Evolutionary conservation across 2,888 invertebrate species (phyloP), one percentile per base, ranked within the genome.

Genomic region (Drosophila peninsularis): DNA sequence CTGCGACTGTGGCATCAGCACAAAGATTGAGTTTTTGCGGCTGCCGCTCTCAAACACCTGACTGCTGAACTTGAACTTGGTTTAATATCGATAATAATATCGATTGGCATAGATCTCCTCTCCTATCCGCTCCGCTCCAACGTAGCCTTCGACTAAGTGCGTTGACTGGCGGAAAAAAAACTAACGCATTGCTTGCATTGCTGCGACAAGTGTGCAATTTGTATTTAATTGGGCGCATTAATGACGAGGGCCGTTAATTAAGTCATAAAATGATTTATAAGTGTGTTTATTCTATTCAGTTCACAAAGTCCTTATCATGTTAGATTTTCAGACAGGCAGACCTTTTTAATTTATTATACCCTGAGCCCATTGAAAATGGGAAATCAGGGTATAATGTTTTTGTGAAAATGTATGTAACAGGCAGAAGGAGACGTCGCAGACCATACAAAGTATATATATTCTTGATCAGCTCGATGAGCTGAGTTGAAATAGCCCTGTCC

Each of bases 51-150:
- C 65, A 65, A 42, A 47, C 85, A 82, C 77, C 79, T 82, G 88
- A 64, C 54, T 34, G 53, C 53, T 84, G 88, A 86, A 82, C 88
- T 86, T 84, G 88, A 86, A 84, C 88, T 88, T 88, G 88, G 68
- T 75, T 75, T 75, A 78, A 54, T 52, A 62, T 64, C 45, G 45
- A 45, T 45, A 27, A 5, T 61, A 63, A 21, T 57, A 37, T 53
- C 53, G 52, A 34, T 47, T 36, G 7, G 17, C 47, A 42, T 7
- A 10, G 19, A 54, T 17, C 54, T 39, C 27, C 50, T 19, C 27
- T 10, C 47, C 50, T 21, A 19, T 9, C 24, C 17, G 14, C 36
- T 55, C 27, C 53, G 32, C 21, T 37, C 58, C 21, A 41, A 21
- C 44, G 7, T 32, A 39, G 34, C 56, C 41, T 49, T 54, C 63